Evolutionary conservation across 2,888 invertebrate species (phyloP), one percentile per base, ranked within the genome.

Genomic region (Orthosia gothica): DNA sequence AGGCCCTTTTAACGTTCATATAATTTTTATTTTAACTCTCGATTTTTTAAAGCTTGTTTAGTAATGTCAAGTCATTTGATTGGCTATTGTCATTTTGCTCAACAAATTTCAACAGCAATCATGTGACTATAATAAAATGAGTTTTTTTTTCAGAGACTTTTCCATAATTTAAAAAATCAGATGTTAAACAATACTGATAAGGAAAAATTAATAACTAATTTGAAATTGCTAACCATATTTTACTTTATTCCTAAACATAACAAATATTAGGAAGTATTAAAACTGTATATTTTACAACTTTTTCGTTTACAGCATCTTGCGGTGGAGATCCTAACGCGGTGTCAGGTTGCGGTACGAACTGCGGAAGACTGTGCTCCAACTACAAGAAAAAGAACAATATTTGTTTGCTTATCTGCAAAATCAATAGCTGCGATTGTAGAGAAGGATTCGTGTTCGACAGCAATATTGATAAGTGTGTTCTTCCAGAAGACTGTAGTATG

Each of bases 321-420:
- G 83, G 87, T 45, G 89, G 89, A 11, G 91, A 90, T 70, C 62
- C 63, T 5, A 84, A 88, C 57, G 89, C 87, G 11, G 23, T 45
- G 54, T 78, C 81, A 49, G 92, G 92, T 0, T 90, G 90, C 63
- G 90, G 91, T 7, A 64, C 81, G 0, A 89, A 91, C 76, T 90
- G 90, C 32, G 76, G 79, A 4, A 85, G 70, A 61, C 82, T 65
- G n/a, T 91, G 92, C 62, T 82, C 84, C 12, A 84, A 90, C 52
- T 68, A 85, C 11, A 76, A 54, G 26, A 58, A 80, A 3, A 76
- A 79, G 23, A 58, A 81, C 15, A 62, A 49, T 0, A 0, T 64
- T 5, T 88, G 88, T 40, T 9, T 58, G 0, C 45, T 66, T 0
- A 13, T 70, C 11, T 71, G 84, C 73, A 65, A 62, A n/a, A 20